Conservation (phyloP, 2,888 invertebrate genomes). For the Caenorhabditis uteleia region DNA sequence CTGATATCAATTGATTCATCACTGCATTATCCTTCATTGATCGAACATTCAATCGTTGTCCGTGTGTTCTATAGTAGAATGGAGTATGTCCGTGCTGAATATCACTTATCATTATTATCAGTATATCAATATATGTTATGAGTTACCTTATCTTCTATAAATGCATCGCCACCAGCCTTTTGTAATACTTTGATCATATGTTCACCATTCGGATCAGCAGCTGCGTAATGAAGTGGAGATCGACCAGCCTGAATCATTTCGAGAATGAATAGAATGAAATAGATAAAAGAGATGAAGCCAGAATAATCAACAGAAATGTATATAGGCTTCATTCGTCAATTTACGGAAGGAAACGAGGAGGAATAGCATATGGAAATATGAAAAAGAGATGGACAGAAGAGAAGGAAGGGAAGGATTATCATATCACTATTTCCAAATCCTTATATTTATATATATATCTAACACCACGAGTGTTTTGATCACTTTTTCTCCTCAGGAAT, state of each 20-base stretch:
- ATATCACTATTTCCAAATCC: not conserved
- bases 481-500: conserved; percentile 1
- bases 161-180: conserved; percentile 70
- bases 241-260: conserved; percentile 61
- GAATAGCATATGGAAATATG: not conserved
- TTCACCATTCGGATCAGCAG: conserved; percentile 69
- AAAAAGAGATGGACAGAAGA: not conserved
- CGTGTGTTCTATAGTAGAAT: conserved; percentile 81
- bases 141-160: conserved; percentile 68
- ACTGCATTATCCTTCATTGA: conserved; percentile 63
- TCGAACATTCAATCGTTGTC: conserved; percentile 77
- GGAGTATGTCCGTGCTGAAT: conserved; percentile 80
- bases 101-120: conserved; percentile 2
- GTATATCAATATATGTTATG: not conserved
- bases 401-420: conserved; percentile 1
- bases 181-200: conserved; percentile 70
- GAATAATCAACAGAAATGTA: no score
- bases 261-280: not conserved
- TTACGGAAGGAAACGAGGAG: no score
- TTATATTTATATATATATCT: no score
- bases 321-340: no score
- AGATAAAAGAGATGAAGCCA: conserved; percentile 1
- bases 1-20: conserved; percentile 68
- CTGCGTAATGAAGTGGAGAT: conserved; percentile 69
- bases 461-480: no score